Conservation (phyloP, 2,797 vertebrate species). For the Apodemus agrarius region DNA sequence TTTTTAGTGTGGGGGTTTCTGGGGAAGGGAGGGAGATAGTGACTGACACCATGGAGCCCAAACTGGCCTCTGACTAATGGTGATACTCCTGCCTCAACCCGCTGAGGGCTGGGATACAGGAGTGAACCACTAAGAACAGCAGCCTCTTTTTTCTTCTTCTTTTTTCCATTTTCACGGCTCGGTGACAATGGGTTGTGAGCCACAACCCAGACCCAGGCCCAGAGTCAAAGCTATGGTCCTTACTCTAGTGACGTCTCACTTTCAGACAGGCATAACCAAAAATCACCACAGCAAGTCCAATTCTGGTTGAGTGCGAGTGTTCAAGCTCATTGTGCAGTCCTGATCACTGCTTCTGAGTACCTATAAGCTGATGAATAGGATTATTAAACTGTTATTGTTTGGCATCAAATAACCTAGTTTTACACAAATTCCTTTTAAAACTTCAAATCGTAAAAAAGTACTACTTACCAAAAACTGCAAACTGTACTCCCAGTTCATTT, state of each 20-base stretch:
- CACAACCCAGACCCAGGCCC: neutral
- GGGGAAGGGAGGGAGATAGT: too few relatives aligned
- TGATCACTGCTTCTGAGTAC: neutral
- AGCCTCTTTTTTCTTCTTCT: too few relatives aligned
- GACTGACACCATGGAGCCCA: neutral
- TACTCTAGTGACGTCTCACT: neutral
- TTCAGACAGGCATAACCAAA: neutral
- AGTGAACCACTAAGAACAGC: neutral
- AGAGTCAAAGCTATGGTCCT: neutral
- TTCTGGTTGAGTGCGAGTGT: neutral
- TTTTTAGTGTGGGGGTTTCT: too few relatives aligned
- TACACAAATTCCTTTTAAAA: conserved; percentile 22
- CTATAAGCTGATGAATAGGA: neutral
- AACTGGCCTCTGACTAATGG: neutral
- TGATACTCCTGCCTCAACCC: neutral
- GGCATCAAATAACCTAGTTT: conserved; percentile 14
- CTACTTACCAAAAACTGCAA: conserved; percentile 80
- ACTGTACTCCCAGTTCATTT: conserved; percentile 80
- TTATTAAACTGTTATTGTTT: neutral
- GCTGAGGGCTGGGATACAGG: neutral
- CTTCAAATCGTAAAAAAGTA: conserved; percentile 26
- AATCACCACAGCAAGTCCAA: conserved; percentile 18
- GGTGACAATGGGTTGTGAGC: neutral
- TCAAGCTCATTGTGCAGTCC: neutral
- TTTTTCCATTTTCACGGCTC: neutral